Conservation (phyloP, 2,888 invertebrate species). For the Hirtodrosophila confusa region DNA sequence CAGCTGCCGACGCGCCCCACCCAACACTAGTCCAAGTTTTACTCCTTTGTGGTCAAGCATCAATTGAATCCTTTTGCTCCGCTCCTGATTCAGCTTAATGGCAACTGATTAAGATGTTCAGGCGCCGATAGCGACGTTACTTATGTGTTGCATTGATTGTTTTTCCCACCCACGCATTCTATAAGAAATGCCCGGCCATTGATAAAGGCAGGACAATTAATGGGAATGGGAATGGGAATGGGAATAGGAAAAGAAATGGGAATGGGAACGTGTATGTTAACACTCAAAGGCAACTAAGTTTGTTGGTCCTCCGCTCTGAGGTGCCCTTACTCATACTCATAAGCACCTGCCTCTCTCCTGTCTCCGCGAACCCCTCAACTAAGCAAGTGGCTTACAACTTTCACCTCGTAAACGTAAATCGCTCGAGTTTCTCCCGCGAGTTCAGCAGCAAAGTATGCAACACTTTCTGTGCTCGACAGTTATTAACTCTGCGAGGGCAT, state of each 20-base stretch:
- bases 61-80: constrained; percentile 66
- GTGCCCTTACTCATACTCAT: constrained; percentile 52
- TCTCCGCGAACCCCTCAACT: constrained; percentile 7
- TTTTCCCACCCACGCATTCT: constrained; percentile 26
- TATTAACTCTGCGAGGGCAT: constrained; percentile 48
- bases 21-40: too few relatives aligned
- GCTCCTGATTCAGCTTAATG: constrained; percentile 55
- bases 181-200: constrained; percentile 20
- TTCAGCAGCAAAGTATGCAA: constrained; percentile 66
- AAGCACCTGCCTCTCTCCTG: constrained; percentile 4
- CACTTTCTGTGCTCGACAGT: constrained; percentile 61
- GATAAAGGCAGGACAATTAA: constrained; percentile 40
- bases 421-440: constrained; percentile 37
- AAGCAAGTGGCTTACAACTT: constrained; percentile 37
- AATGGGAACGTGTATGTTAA: neutral
- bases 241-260: too few relatives aligned
- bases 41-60: constrained; percentile 68
- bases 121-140: constrained; percentile 62
- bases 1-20: too few relatives aligned
- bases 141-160: constrained; percentile 75
- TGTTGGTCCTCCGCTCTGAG: neutral
- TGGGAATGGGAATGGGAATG: constrained; percentile 9
- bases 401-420: constrained; percentile 62
- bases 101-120: constrained; percentile 76
- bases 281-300: neutral